A percentile compares a stretch with the other conserved stretches of the same genome.
Evolutionary conservation across 2,888 invertebrate species (phyloP).

Genomic region (Troides oblongomaculatus): DNA sequence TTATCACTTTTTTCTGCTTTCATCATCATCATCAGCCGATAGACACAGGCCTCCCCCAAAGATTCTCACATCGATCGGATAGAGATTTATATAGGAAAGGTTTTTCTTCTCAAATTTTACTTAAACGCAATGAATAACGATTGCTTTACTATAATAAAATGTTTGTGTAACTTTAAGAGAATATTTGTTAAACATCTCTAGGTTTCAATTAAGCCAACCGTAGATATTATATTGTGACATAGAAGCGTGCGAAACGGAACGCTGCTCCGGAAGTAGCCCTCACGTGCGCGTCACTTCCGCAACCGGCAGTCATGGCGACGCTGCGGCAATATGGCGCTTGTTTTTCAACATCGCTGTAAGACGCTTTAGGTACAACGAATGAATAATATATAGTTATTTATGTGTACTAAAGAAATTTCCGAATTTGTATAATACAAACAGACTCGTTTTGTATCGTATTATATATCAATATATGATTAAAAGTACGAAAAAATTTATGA

Average conservation of each 20-base stretch:
- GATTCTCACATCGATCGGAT: too few relatives aligned
- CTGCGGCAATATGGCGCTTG: constrained; percentile 42
- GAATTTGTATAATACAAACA: too few relatives aligned
- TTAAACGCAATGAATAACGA: too few relatives aligned
- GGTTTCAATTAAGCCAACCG: constrained; percentile 32
- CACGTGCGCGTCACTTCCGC: constrained; percentile 77
- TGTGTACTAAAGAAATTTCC: background rate
- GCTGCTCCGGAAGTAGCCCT: constrained; percentile 66
- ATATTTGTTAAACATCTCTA: constrained; percentile 5
- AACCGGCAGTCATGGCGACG: constrained; percentile 67
- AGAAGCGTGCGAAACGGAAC: constrained; percentile 75
- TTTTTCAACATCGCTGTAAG: constrained; percentile 63
- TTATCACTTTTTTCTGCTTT: too few relatives aligned
- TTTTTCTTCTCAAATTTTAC: too few relatives aligned
- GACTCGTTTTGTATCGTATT: too few relatives aligned
- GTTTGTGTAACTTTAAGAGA: background rate
- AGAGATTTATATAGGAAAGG: too few relatives aligned
- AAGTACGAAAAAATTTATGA: too few relatives aligned
- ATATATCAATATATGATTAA: too few relatives aligned
- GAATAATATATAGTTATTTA: background rate
- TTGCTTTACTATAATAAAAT: too few relatives aligned
- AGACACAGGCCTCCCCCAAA: too few relatives aligned
- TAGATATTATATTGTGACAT: constrained; percentile 63
- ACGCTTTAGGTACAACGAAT: constrained; percentile 19
- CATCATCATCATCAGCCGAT: too few relatives aligned